Evolutionary conservation across 2,797 vertebrate genomes (phyloP), one percentile per base, ranked within the genome.

Genomic region (Muscicapa striata): DNA sequence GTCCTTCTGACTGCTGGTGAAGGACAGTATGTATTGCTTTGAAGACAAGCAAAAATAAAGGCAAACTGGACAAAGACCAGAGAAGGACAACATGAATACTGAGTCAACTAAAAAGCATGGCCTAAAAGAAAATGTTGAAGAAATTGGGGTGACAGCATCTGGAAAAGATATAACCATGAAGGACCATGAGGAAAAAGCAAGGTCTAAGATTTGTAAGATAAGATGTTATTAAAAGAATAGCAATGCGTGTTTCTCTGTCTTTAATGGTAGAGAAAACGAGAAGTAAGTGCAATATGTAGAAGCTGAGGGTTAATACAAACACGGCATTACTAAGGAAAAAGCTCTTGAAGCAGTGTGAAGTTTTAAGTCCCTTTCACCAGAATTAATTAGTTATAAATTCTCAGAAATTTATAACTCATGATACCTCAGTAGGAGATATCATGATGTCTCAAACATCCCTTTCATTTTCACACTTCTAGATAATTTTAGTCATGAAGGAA

Each of bases 401-500:
- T 64, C 74, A 73, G 59, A 13, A 78, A 62, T 79, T 75, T 87
- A 15, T 36, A 87, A 52, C 3, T 32, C 63, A 55, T 24, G 26
- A 38, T 68, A 45, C 36, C 8, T 83, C 61, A 18, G 32, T 4
- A 6, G 38, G 48, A 41, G 26, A 40, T 59, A 77, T 32, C 43
- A 18, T 24, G 34, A 77, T 32, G 41, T 91, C 32, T 74, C 38
- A 85, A 83, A 63, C 26, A 36, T 80, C 26, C 72, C 76, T 90
- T 88, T 95, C 58, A 72, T 91, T 90, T 96, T 93, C 72, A 81
- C 22, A 64, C 68, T 91, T 81, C 66, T 88, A 34, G 19, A 74
- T 83, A 6, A 36, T 64, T 86, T 85, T 36, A 84, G 24, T 55
- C n/a, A 78, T 21, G 43, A 0, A 58, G 29, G 21, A 40, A 62